A percentile compares a stretch with the other conserved stretches of the same genome.
phyloP scores from a whole-genome alignment of 2,888 invertebrate genomes.

The Tenthredo livida region DNA sequence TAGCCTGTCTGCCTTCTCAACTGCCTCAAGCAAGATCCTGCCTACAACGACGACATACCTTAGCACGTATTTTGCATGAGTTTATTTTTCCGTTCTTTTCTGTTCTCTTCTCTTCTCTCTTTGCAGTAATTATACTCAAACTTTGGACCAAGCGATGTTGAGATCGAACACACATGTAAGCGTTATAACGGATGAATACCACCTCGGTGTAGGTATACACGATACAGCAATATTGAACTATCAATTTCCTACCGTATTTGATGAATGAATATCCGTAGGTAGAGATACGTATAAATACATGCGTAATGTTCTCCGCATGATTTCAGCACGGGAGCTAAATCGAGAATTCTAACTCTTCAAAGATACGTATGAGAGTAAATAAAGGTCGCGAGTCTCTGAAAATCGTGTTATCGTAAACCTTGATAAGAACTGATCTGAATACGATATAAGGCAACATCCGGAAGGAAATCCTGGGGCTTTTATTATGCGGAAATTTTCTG shows the following conservation, averaged over 20 bases:
- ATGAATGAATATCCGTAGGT: not conserved
- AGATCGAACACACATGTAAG: not conserved
- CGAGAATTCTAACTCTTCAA: not conserved
- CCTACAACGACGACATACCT: slow-evolving; percentile 5
- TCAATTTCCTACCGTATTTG: not conserved
- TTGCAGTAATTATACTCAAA: not conserved
- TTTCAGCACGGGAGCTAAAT: not conserved
- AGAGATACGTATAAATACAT: not conserved
- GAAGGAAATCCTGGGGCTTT: not conserved
- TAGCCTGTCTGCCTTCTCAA: slow-evolving; percentile 57
- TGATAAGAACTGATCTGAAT: not conserved
- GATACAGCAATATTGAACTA: not conserved
- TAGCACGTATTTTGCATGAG: not conserved
- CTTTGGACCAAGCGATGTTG: slow-evolving; percentile 11
- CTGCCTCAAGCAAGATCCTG: not conserved
- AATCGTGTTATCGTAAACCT: not conserved
- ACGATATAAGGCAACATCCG: slow-evolving; percentile 17
- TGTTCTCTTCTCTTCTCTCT: not conserved
- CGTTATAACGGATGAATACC: not conserved
- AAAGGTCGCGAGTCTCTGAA: not conserved
- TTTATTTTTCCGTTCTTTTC: not conserved
- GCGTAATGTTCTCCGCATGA: not conserved
- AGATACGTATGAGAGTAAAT: not conserved
- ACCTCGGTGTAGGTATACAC: not conserved
- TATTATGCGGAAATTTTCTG: slow-evolving; percentile 6